These are phyloP conservation scores for Galerucella pusilla DNA, from an alignment of 2,888 invertebrate genomes.

Conservation along the genomic window DNA sequence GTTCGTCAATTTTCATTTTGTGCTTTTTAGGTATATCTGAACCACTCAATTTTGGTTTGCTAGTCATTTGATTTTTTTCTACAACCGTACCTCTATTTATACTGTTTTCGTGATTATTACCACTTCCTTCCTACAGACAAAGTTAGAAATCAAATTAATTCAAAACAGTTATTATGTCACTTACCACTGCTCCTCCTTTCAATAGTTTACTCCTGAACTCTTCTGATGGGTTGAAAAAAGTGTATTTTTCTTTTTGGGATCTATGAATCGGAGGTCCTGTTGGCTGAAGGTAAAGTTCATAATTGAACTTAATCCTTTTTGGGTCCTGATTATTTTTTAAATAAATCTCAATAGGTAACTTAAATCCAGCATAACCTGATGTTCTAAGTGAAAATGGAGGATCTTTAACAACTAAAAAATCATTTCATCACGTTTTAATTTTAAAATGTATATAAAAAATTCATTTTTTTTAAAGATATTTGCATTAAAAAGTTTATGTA, in stretches of 20 bases:
- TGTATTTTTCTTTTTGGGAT: conserved; percentile 82
- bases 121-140: conserved; percentile 56
- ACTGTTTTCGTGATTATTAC: conserved; percentile 61
- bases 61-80: conserved; percentile 70
- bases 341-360: conserved; percentile 89
- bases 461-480: background rate
- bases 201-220: conserved; percentile 89
- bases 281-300: conserved; percentile 86
- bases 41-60: conserved; percentile 77
- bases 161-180: conserved; percentile 32
- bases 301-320: conserved; percentile 83
- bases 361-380: conserved; percentile 96
- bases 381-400: conserved; percentile 92
- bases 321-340: conserved; percentile 91
- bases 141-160: too few relatives aligned
- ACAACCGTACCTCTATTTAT: conserved; percentile 55
- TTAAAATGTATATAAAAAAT: background rate
- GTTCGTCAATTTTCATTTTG: conserved; percentile 61
- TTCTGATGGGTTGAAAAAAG: conserved; percentile 87
- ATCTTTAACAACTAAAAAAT: conserved; percentile 83
- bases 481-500: conserved; percentile 60
- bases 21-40: conserved; percentile 59
- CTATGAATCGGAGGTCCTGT: conserved; percentile 78
- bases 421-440: background rate
- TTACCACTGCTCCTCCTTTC: conserved; percentile 82